Conservation (phyloP, 2,113 vertebrate genomes). For the Nettapus auritus region DNA sequence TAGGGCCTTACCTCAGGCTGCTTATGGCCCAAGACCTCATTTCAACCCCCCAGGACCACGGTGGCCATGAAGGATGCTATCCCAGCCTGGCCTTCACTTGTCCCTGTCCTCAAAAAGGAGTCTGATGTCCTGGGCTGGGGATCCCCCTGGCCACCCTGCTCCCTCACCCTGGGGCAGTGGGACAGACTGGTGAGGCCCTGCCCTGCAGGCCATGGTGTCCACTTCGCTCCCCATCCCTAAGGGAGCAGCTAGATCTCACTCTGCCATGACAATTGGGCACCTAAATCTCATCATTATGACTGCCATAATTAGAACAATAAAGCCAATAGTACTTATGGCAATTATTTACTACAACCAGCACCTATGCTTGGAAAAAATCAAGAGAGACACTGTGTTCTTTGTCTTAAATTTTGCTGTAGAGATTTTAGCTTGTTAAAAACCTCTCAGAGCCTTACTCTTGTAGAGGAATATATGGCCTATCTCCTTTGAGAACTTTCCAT, state of each 20-base stretch:
- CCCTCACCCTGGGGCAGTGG: background rate
- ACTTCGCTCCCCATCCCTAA: background rate
- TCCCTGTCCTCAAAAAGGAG: background rate
- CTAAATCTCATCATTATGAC: background rate
- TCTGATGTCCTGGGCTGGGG: background rate
- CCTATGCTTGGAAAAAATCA: background rate
- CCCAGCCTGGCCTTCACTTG: background rate
- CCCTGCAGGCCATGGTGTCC: background rate
- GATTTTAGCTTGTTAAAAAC: background rate
- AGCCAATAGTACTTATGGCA: background rate
- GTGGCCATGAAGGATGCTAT: background rate
- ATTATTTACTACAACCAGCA: background rate
- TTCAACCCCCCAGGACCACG: background rate
- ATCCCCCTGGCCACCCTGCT: background rate
- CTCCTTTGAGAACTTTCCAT: background rate
- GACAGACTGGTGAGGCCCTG: background rate
- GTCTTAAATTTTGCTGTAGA: background rate
- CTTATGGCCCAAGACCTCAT: background rate
- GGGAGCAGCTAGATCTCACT: background rate
- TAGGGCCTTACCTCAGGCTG: background rate
- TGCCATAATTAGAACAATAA: background rate
- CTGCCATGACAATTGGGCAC: background rate
- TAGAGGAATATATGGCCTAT: background rate
- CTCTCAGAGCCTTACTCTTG: background rate
- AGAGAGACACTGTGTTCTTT: background rate